Evolutionary conservation across 2,113 vertebrate genomes (phyloP).

Genomic region (Myocastor coypus): DNA sequence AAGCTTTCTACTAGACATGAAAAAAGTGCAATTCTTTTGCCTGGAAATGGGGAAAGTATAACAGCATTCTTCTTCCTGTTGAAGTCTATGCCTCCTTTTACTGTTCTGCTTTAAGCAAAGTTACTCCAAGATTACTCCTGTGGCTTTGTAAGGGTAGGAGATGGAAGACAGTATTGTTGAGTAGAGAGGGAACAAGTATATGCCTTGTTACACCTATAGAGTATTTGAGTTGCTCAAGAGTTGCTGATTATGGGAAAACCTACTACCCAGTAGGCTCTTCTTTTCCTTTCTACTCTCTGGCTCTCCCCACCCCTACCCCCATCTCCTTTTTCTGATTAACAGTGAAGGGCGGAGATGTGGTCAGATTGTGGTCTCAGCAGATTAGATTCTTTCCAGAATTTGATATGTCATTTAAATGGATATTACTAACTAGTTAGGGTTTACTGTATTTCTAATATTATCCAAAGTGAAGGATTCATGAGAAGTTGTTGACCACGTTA

Average conservation of each 20-base stretch:
- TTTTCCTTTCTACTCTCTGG: background rate
- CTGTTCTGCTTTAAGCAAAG: background rate
- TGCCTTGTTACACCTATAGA: background rate
- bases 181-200: background rate
- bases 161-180: background rate
- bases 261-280: background rate
- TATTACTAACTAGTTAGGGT: background rate
- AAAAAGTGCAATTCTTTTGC: background rate
- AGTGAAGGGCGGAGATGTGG: background rate
- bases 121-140: background rate
- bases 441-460: background rate
- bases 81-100: background rate
- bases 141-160: background rate
- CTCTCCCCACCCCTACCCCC: no score
- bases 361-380: background rate
- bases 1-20: background rate
- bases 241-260: background rate
- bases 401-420: background rate
- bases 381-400: background rate
- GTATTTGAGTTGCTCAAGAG: background rate
- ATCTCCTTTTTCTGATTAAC: background rate
- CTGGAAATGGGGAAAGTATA: background rate
- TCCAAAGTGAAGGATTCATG: background rate
- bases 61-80: background rate
- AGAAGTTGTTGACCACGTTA: background rate